These are phyloP conservation scores for Leptosomus discolor DNA, from an alignment of 2,113 vertebrate genomes.

Conservation along the genomic window DNA sequence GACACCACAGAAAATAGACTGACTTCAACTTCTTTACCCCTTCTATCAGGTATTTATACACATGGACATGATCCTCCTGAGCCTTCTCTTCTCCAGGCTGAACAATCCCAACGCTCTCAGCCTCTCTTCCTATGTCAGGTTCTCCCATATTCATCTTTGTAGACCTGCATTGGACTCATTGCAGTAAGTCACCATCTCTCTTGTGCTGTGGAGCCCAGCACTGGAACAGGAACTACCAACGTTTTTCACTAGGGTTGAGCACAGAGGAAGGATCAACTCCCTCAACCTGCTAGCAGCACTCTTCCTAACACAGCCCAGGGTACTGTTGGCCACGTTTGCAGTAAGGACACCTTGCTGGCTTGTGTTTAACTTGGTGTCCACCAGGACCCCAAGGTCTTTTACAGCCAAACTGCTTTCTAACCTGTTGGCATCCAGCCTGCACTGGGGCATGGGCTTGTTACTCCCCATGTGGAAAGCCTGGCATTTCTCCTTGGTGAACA, in stretches of 20 bases:
- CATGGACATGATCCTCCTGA: not conserved
- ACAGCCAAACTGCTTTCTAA: not conserved
- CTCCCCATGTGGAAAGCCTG: not conserved
- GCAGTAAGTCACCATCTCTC: not conserved
- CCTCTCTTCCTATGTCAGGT: not conserved
- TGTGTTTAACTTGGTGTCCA: not conserved
- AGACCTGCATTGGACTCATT: not conserved
- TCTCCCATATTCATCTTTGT: not conserved
- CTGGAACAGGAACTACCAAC: not conserved
- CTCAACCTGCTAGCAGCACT: not conserved
- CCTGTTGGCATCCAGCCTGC: rapidly evolving
- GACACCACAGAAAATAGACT: not conserved
- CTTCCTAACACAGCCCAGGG: not conserved
- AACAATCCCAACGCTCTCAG: not conserved
- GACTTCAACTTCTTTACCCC: not conserved
- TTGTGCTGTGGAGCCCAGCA: not conserved
- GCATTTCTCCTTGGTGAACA: not conserved
- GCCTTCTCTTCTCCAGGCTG: not conserved
- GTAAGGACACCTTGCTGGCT: no score
- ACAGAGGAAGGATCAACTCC: not conserved
- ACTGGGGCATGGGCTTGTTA: not conserved
- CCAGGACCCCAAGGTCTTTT: not conserved
- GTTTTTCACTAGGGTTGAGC: not conserved
- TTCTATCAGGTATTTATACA: not conserved
- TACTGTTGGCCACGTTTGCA: not conserved